Base-by-base conservation (phyloP, 1,140 invertebrate genomes). In the Drosophila mojavensis region DNA sequence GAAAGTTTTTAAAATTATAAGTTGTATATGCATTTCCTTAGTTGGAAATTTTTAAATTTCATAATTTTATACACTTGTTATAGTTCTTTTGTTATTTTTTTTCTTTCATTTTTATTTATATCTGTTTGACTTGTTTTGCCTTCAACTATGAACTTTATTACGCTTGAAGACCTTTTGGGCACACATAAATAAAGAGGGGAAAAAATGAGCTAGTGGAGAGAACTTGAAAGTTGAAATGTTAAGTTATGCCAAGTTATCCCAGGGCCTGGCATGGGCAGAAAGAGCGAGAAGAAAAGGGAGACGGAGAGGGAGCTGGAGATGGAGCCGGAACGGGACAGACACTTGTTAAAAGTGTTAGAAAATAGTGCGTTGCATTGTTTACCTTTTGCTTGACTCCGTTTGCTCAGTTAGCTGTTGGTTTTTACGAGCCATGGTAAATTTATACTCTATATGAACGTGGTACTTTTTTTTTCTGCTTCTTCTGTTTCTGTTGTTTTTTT, bases 361-460 rank as follows among this genome's bases (percentile, higher is more conserved):
- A 89, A 89, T 89, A 89, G 85, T 89, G 84, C 84, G 84, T 89
- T 89, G 84, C 84, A 89, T 89, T 89, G 84, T 89, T 89, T 89
- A 89, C 78, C 75, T 89, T 89, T 89, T 79, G 84, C 81, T 88
- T 89, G 84, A 89, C 61, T 79, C 72, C 64, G 81, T 83, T 72
- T 79, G 62, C 69, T 84, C 50, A 69, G 72, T 56, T 77, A 61
- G 74, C 33, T 79, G 71, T 81, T 84, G 64, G 13, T 67, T 48
- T 79, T 73, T 77, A 77, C 56, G 75, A 75, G 66, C 74, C 63
- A 75, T 56, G 66, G 45, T 79, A 79, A 66, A 72, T 73, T 66
- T 72, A 72, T 67, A 73, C 62, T 33, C 33, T 55, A 39, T 62
- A 67, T 66, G 33, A 65, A 48, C 36, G 63, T 61, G 30, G 53